These are phyloP conservation scores for Nesometra sesokonis DNA, from an alignment of 35 echinoderm and acorn worm species.

Conservation along the genomic window DNA sequence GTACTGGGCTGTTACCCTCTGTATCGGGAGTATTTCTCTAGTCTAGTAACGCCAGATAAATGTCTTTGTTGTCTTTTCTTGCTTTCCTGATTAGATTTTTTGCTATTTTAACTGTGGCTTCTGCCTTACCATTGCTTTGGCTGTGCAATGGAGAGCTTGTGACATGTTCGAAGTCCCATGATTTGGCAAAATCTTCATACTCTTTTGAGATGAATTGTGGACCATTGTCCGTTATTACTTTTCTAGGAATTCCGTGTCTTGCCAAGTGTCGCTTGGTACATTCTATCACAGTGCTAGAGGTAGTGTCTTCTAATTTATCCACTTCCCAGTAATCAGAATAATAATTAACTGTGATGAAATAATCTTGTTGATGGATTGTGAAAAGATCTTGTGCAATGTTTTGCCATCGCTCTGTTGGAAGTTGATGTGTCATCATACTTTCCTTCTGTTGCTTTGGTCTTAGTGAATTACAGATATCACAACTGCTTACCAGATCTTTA, in stretches of 20 bases:
- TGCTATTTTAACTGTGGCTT: no score
- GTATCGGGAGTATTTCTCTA: no score
- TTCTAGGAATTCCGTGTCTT: conserved; percentile 9
- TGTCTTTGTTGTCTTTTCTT: no score
- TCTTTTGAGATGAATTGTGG: neutral
- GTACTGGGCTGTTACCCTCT: no score
- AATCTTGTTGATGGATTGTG: neutral
- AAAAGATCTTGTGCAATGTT: conserved; percentile 35
- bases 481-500: neutral
- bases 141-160: neutral
- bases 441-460: conserved; percentile 25
- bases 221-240: conserved; percentile 15
- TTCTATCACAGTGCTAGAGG: neutral
- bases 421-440: conserved; percentile 15
- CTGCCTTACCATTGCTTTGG: neutral
- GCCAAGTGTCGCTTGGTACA: conserved; percentile 10
- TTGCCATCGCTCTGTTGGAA: conserved; percentile 32
- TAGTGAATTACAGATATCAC: neutral
- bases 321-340: conserved; percentile 34
- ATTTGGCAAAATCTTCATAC: neutral
- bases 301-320: conserved; percentile 12
- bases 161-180: neutral
- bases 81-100: neutral
- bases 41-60: no score
- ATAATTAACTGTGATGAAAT: conserved; percentile 38